These are phyloP conservation scores for Nothobranchius furzeri DNA, from an alignment of 2,113 vertebrate species.

Conservation along the genomic window DNA sequence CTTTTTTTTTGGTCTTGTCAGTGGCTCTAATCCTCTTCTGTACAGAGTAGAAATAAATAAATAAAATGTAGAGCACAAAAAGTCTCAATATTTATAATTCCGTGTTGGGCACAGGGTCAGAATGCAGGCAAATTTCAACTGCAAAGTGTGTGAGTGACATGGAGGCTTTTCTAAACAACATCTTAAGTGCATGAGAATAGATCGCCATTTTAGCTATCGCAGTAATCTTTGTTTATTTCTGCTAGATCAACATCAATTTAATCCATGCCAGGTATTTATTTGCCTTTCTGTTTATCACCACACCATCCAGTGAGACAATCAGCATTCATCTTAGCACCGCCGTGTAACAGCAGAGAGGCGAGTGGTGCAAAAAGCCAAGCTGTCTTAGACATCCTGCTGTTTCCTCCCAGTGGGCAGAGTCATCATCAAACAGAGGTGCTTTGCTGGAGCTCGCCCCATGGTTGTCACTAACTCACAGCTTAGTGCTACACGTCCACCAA, in stretches of 20 bases:
- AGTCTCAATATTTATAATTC: background rate
- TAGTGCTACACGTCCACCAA: slow-evolving; percentile 20
- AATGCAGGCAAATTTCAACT: slow-evolving; percentile 42
- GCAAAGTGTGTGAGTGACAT: slow-evolving; percentile 15
- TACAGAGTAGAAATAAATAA: too few species aligned
- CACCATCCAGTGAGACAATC: slow-evolving; percentile 34
- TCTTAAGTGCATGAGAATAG: slow-evolving; percentile 8
- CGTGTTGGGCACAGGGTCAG: slow-evolving; percentile 27
- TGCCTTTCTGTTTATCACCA: slow-evolving; percentile 17
- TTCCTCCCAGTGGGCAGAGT: slow-evolving; percentile 43
- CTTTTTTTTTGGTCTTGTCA: too few species aligned
- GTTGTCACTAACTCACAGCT: slow-evolving; percentile 32
- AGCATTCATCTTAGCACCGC: slow-evolving; percentile 26
- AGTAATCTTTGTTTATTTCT: slow-evolving; percentile 19
- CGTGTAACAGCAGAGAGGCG: slow-evolving; percentile 30
- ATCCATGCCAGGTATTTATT: slow-evolving; percentile 17
- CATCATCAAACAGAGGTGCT: slow-evolving; percentile 47
- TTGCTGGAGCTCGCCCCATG: slow-evolving; percentile 39
- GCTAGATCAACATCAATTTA: background rate
- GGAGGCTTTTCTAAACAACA: slow-evolving; percentile 4
- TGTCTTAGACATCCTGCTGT: slow-evolving; percentile 37
- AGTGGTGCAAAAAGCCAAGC: slow-evolving; percentile 13
- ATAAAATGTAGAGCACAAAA: too few species aligned
- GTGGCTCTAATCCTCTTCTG: too few species aligned
- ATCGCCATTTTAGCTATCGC: slow-evolving; percentile 23